Evolutionary conservation across 2,888 invertebrate genomes (phyloP).

Genomic region (Germaria angustata): DNA sequence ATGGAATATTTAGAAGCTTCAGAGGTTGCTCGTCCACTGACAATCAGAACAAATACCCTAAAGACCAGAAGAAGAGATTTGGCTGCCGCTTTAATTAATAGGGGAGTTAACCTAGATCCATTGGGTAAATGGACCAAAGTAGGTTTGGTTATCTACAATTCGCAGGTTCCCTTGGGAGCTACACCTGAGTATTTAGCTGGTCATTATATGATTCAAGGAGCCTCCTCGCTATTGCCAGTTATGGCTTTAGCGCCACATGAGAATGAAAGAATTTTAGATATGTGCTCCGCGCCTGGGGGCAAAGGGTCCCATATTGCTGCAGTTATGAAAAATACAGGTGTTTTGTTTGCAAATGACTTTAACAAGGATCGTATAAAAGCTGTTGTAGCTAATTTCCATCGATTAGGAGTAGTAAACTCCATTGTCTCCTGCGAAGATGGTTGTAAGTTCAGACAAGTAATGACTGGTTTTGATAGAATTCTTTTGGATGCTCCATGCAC

Average conservation of each 20-base stretch:
- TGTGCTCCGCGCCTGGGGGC: conserved; percentile 99
- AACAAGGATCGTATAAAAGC: conserved; percentile 94
- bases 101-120: conserved; percentile 99
- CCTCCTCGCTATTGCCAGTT: conserved; percentile 97
- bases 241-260: conserved; percentile 99
- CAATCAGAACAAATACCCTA: conserved; percentile 96
- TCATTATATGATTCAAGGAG: conserved; percentile 97
- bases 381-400: conserved; percentile 96
- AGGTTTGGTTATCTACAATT: conserved; percentile 96
- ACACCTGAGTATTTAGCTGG: conserved; percentile 99
- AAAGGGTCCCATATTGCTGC: conserved; percentile 99
- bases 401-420: conserved; percentile 96
- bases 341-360: conserved; percentile 96
- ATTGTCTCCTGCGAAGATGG: conserved; percentile 95
- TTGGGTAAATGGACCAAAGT: conserved; percentile 99
- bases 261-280: conserved; percentile 95
- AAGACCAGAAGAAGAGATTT: conserved; percentile 95
- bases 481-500: conserved; percentile 98
- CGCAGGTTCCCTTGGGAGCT: conserved; percentile 97
- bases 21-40: conserved; percentile 94
- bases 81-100: conserved; percentile 95
- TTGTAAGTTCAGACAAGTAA: conserved; percentile 88
- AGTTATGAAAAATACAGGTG: conserved; percentile 98
- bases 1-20: conserved; percentile 97
- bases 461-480: conserved; percentile 96